Evolutionary conservation across 2,888 invertebrate species (phyloP).

Genomic region (Colostygia pectinataria): DNA sequence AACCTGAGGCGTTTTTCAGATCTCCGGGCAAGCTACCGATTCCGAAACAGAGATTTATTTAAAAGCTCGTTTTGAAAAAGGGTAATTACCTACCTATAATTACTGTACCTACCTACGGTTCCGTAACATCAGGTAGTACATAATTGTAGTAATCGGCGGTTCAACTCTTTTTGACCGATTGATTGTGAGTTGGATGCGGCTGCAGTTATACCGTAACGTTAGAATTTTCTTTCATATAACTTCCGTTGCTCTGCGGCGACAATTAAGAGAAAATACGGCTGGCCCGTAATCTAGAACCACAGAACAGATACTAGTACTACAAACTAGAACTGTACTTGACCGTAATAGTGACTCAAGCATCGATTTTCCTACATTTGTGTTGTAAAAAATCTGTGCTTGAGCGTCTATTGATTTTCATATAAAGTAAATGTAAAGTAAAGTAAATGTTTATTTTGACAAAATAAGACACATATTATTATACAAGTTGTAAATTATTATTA

Average conservation of each 20-base stretch:
- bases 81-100: constrained; percentile 22
- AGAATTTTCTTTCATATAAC: background rate
- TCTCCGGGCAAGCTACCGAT: constrained; percentile 22
- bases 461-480: too few species aligned
- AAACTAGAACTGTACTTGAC: too few species aligned
- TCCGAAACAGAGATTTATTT: constrained; percentile 21
- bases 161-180: constrained; percentile 55
- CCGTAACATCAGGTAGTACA: constrained; percentile 44
- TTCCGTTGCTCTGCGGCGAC: background rate
- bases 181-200: constrained; percentile 44
- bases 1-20: constrained; percentile 22
- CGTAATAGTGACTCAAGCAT: too few species aligned
- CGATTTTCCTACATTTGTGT: too few species aligned
- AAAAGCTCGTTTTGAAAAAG: constrained; percentile 19
- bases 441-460: too few species aligned
- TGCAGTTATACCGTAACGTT: constrained; percentile 12
- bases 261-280: too few species aligned
- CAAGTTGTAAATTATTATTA: too few species aligned
- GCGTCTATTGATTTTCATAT: too few species aligned
- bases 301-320: too few species aligned
- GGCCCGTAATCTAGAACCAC: too few species aligned
- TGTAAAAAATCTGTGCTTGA: too few species aligned
- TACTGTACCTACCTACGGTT: constrained; percentile 23
- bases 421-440: too few species aligned
- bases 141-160: constrained; percentile 49